Conservation (phyloP, 2,113 vertebrate species). For the Penelope pileata region DNA sequence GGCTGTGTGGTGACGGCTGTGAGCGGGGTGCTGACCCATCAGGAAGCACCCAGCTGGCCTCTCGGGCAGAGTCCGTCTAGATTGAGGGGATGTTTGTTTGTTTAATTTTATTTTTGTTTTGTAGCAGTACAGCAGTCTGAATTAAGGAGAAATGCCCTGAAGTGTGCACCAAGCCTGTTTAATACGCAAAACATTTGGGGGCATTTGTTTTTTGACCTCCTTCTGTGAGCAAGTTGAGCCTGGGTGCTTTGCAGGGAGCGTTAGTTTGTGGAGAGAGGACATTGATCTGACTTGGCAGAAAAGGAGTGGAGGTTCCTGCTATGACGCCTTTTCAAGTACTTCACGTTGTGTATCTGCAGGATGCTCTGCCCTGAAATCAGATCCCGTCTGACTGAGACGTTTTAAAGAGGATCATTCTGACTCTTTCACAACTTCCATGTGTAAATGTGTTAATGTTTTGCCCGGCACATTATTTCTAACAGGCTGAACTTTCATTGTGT, state of each 20-base stretch:
- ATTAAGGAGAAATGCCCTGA: neutral
- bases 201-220: slow-evolving; percentile 13
- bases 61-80: neutral
- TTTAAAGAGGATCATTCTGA: slow-evolving; percentile 36
- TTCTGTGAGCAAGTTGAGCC: neutral
- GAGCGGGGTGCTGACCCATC: no score
- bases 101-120: neutral
- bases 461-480: slow-evolving; percentile 50
- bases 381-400: slow-evolving; percentile 26
- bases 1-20: neutral
- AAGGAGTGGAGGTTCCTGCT: slow-evolving; percentile 55
- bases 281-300: slow-evolving; percentile 58
- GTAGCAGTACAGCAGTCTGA: neutral
- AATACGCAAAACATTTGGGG: neutral
- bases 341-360: slow-evolving; percentile 20
- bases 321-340: neutral
- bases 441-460: slow-evolving; percentile 65
- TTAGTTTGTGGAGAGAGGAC: slow-evolving; percentile 9
- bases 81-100: neutral
- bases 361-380: slow-evolving; percentile 35
- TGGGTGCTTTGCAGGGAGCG: neutral
- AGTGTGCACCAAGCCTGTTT: neutral
- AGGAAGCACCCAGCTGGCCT: neutral
- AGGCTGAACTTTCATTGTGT: slow-evolving; percentile 52
- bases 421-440: slow-evolving; percentile 55